These are phyloP conservation scores for Drosophila yooni DNA, from an alignment of 2,888 invertebrate genomes.

Conservation along the genomic window DNA sequence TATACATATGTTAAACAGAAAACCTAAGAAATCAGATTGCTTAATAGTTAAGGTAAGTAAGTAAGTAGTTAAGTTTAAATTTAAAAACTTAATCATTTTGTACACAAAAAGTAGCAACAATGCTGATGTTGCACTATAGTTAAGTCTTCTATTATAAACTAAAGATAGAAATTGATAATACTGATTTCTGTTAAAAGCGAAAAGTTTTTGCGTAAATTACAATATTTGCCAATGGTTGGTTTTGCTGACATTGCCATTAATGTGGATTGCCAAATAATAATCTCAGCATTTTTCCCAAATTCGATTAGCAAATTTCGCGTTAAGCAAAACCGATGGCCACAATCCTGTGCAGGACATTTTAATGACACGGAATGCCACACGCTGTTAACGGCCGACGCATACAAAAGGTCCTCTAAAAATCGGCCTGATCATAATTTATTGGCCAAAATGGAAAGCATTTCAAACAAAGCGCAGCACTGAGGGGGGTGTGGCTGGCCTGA, in stretches of 20 bases:
- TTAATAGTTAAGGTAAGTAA: neutral
- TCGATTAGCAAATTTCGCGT: conserved; percentile 17
- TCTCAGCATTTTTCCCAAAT: conserved; percentile 9
- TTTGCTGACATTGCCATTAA: neutral
- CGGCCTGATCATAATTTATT: conserved; percentile 81
- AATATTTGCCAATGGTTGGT: neutral
- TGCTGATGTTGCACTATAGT: neutral
- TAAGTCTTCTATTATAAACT: neutral
- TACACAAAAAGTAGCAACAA: neutral
- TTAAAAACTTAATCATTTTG: neutral
- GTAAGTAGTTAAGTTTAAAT: neutral
- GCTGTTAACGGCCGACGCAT: conserved; percentile 26
- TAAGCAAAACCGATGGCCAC: conserved; percentile 28
- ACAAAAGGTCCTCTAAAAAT: conserved; percentile 60
- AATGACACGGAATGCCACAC: conserved; percentile 36
- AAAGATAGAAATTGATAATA: neutral
- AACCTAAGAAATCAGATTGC: neutral
- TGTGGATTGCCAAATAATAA: conserved; percentile 22
- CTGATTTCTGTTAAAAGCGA: accelerated
- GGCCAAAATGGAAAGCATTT: conserved; percentile 66
- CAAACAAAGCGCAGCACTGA: conserved; percentile 23
- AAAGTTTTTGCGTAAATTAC: neutral
- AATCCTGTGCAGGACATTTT: conserved; percentile 45
- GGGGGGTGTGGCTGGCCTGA: neutral
- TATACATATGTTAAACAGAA: neutral